Base-by-base conservation (phyloP, 2,113 vertebrate species). In the Trinectes maculatus region DNA sequence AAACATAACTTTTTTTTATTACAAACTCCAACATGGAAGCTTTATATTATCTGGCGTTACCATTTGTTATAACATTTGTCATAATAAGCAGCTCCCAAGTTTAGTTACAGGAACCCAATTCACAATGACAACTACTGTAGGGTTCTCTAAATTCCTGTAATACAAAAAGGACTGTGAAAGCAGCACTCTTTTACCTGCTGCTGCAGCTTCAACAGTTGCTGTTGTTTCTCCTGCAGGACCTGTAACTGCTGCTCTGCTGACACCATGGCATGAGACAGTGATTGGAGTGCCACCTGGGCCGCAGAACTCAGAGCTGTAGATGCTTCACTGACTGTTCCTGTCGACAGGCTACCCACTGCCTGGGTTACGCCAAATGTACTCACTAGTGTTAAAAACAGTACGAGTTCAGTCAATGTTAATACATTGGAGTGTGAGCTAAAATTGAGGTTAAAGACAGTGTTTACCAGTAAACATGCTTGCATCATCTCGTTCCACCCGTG, bases 401-500 rank as follows among this genome's bases (percentile, higher is more conserved):
- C 16, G 44, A 7, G 7, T 36, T 72, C 2, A 83, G 29, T 6
- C 18, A 28, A 29, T 0, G 49, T 11, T 40, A 1, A 9, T 2
- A 53, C 13, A 33, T 11, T 12, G 24, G 49, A 58, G 46, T 10
- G 13, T 34, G 21, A 12, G 11, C 6, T 5, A 15, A 16, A 18
- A 6, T 1, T 4, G 12, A 10, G 0, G 10, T 2, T 5, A 36
- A 56, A 11, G 9, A 18, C 5, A 49, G 61, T 90, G 91, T 91
- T 93, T 95, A 99, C 97, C 96, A 87, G 96, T 99, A 92, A 98
- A 99, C 95, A 96, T 98, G 96, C 98, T 99, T 93, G 97, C 96
- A 87, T 99, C 96, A 80, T 99, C 98, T 89, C 97, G 95, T 89
- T 99, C 98, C 93, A 99, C 98, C 85, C 98, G 94, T 56, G 98